Evolutionary conservation across 1,140 invertebrate species (phyloP), one percentile per base, ranked within the genome.

Genomic region (Hylyphantes graminicola): DNA sequence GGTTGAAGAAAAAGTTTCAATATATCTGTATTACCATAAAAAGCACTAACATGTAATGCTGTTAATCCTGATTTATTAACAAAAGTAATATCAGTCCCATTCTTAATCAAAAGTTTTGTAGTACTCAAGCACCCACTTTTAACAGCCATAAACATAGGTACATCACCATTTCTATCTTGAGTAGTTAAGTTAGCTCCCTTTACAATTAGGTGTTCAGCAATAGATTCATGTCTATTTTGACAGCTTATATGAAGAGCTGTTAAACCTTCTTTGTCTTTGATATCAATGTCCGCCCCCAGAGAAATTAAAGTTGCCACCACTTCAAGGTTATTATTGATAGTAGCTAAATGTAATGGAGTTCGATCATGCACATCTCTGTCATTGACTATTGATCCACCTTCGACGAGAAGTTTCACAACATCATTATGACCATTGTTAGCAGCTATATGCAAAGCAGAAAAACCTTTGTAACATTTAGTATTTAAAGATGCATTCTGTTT

Each of bases 381-480:
- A 68, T 80, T 8, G 10, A 80, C 12, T 0, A 51, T 17, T 0
- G 77, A 51, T n/a, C 64, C 77, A 5, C 4, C 13, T 51, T 80
- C 64, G 5, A 80, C 7, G 4, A 80, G 19, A 9, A 80, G 12
- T 4, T 51, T 17, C 5, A 80, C 64, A 12, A 68, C 12, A n/a
- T 63, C 68, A 17, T 89, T 89, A 77, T 89, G 89, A 8, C 89
- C 89, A 65, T 87, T 86, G 15, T 65, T 82, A 8, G 88, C 87
- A 9, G 89, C 88, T 57, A 88, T 87, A 80, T 90, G 90, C 10
- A 90, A 82, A 9, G 88, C 83, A 0, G 89, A 88, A 89, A 89
- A 9, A 48, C 73, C 73, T 12, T 0, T 54, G 19, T 7, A 17
- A 11, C 9, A 7, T 15, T 21, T 64, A 0, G 12, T 4, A 63